Conservation (phyloP, 2,113 vertebrate species). For the Callaeas wilsoni region DNA sequence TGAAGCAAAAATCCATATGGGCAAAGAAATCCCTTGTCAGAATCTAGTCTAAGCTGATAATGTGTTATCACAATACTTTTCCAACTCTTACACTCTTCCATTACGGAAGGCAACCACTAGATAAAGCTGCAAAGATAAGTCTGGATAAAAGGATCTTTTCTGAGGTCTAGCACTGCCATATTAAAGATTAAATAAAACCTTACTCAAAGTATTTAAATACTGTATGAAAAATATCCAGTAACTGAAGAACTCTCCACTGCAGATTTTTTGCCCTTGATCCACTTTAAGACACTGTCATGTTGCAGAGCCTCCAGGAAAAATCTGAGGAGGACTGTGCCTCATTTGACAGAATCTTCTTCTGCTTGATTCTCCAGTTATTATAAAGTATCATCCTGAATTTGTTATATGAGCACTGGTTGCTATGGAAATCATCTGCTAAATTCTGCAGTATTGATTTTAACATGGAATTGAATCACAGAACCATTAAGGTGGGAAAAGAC, state of each 20-base stretch:
- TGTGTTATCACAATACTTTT: not conserved
- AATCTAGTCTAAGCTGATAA: not conserved
- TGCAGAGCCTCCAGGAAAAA: not conserved
- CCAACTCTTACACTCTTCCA: not conserved
- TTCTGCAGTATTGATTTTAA: not conserved
- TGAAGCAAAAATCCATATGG: not conserved
- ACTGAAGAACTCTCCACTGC: not conserved
- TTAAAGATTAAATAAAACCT: not conserved
- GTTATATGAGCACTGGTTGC: slow-evolving; percentile 8
- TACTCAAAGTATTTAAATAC: not conserved
- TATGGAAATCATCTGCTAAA: slow-evolving; percentile 43
- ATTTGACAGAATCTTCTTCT: not conserved
- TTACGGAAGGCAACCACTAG: not conserved
- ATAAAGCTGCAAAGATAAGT: not conserved
- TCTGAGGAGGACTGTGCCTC: not conserved
- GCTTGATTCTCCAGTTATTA: not conserved
- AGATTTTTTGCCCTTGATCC: not conserved
- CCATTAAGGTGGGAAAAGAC: not conserved
- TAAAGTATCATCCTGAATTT: not conserved
- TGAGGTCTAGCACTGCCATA: not conserved
- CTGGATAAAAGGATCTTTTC: not conserved
- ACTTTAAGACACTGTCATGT: not conserved
- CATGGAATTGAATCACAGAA: not conserved
- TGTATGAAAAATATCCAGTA: not conserved
- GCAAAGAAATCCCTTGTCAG: not conserved